phyloP scores from a whole-genome alignment of 2,113 vertebrate species.

The Struthio camelus region DNA sequence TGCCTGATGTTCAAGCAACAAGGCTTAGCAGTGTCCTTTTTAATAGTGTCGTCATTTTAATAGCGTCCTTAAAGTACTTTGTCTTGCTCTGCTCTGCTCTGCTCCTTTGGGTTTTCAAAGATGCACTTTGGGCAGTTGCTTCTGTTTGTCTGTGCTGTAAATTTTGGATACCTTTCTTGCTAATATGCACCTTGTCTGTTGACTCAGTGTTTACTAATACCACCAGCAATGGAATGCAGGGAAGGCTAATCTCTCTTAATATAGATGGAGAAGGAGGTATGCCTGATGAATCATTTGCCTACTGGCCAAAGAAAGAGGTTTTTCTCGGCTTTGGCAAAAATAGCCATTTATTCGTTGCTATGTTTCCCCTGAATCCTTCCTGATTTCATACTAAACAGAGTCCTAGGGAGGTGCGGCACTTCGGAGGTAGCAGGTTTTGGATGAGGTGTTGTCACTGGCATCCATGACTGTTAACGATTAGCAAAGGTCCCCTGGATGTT shows the following conservation, averaged over 20 bases:
- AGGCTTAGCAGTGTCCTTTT: too few species aligned
- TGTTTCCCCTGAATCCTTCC: conserved; percentile 14
- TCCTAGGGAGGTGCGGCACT: neutral
- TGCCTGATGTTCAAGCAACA: neutral
- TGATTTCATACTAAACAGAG: neutral
- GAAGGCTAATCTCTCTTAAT: neutral
- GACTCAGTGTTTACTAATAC: neutral
- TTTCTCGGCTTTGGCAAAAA: conserved; percentile 12
- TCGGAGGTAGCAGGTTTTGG: conserved; percentile 29
- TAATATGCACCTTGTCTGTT: neutral
- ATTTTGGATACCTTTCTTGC: neutral
- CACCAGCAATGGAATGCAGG: neutral
- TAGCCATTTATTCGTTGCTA: neutral
- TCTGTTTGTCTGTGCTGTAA: neutral
- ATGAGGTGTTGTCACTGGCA: conserved; percentile 5
- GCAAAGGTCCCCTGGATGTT: conserved; percentile 25
- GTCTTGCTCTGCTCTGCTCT: neutral
- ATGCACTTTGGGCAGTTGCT: neutral
- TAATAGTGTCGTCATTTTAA: too few species aligned
- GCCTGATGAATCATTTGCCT: neutral
- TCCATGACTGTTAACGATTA: neutral
- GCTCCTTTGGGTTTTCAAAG: neutral
- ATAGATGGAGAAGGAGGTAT: neutral
- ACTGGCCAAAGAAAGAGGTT: conserved; percentile 1
- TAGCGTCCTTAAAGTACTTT: neutral